These are phyloP conservation scores for Lordiphosa mommai DNA, from an alignment of 1,140 invertebrate genomes.

Conservation along the genomic window DNA sequence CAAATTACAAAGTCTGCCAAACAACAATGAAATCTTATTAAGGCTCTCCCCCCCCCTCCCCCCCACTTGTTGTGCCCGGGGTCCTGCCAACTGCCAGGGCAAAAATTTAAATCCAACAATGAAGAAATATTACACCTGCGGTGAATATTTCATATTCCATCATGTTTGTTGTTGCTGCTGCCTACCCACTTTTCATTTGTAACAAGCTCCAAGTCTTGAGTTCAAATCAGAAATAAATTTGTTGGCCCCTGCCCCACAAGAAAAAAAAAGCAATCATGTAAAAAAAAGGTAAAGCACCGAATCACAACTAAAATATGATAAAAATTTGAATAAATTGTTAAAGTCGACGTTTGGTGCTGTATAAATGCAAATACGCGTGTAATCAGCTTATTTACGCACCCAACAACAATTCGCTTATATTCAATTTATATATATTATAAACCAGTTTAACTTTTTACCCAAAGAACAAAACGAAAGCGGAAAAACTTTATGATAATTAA, in stretches of 20 bases:
- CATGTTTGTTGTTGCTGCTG: neutral
- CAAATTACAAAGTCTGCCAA: slow-evolving; percentile 48
- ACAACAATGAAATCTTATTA: slow-evolving; percentile 69
- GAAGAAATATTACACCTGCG: slow-evolving; percentile 67
- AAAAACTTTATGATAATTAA: neutral
- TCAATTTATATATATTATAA: slow-evolving; percentile 52
- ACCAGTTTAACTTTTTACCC: slow-evolving; percentile 16
- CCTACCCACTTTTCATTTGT: slow-evolving; percentile 23
- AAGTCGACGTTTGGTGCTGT: slow-evolving; percentile 25
- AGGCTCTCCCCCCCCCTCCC: neutral
- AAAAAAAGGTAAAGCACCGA: slow-evolving; percentile 12
- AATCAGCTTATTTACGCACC: slow-evolving; percentile 72
- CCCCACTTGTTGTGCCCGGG: neutral
- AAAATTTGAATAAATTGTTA: slow-evolving; percentile 63
- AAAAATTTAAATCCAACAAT: slow-evolving; percentile 64
- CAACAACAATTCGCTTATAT: slow-evolving; percentile 20
- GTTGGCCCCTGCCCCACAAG: neutral
- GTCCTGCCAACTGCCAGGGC: slow-evolving; percentile 28
- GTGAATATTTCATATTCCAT: slow-evolving; percentile 57
- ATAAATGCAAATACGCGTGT: slow-evolving; percentile 72
- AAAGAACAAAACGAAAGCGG: neutral
- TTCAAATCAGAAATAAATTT: slow-evolving; percentile 58
- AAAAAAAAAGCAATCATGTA: slow-evolving; percentile 65
- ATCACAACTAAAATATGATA: slow-evolving; percentile 61
- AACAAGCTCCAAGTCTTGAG: slow-evolving; percentile 18